A percentile compares a stretch with the other conserved stretches of the same genome.
These are phyloP conservation scores for Erebia aethiops DNA, from an alignment of 2,888 invertebrate species.

Conservation along the genomic window DNA sequence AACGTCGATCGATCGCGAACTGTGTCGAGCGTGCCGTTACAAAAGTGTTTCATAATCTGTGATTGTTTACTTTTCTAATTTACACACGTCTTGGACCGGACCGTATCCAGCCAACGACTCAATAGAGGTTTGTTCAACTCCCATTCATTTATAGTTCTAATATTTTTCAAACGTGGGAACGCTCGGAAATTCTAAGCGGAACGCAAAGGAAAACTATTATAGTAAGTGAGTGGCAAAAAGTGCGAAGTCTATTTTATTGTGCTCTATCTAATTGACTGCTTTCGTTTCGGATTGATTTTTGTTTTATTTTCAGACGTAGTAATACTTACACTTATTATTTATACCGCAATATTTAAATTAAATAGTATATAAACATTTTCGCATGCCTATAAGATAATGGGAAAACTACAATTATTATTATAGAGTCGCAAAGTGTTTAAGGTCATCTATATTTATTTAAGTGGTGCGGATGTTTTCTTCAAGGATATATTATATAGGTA, in stretches of 20 bases:
- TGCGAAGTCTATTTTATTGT: conserved; percentile 13
- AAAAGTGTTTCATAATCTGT: conserved; percentile 70
- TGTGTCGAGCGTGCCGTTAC: conserved; percentile 72
- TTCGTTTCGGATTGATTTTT: conserved; percentile 2
- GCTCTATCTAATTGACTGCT: conserved; percentile 1
- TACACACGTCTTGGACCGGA: conserved; percentile 52
- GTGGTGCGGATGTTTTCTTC: conserved; percentile 44
- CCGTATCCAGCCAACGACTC: conserved; percentile 58
- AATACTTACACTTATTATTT: not conserved
- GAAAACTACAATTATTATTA: no score
- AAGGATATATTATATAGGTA: not conserved
- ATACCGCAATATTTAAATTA: not conserved
- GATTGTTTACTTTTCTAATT: conserved; percentile 68
- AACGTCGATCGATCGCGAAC: conserved; percentile 57
- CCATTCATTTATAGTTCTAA: conserved; percentile 31
- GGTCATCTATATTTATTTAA: not conserved
- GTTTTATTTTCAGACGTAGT: conserved; percentile 42
- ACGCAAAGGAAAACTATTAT: conserved; percentile 22
- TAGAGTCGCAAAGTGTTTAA: no score
- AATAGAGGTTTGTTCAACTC: conserved; percentile 64
- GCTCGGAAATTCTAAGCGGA: conserved; percentile 12
- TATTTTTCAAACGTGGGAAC: conserved; percentile 37
- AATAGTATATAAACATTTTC: not conserved
- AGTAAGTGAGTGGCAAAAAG: conserved; percentile 19
- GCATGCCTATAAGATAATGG: no score